Conservation (phyloP, 2,113 vertebrate genomes). For the Copsychus sechellarum region DNA sequence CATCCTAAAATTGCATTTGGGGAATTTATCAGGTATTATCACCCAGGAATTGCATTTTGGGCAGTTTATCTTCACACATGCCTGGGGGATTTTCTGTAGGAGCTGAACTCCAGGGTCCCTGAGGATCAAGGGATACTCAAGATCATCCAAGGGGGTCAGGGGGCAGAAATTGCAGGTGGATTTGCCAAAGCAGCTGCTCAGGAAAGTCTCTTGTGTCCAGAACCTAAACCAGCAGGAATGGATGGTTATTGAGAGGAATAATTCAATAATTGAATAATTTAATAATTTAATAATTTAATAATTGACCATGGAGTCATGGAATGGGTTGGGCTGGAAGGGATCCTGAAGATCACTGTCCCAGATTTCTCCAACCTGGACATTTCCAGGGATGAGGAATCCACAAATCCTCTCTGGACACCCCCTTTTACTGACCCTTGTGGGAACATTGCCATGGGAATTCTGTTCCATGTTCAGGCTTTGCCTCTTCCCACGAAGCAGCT, state of each 20-base stretch:
- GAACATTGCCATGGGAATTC: not conserved
- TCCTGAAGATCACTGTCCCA: not conserved
- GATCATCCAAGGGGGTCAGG: not conserved
- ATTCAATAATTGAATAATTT: not conserved
- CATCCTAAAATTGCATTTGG: not conserved
- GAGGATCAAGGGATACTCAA: not conserved
- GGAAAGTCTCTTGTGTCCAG: not conserved
- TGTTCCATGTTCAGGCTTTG: not conserved
- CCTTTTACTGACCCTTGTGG: not conserved
- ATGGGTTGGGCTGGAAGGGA: not conserved
- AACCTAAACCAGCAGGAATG: not conserved
- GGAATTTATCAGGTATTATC: not conserved
- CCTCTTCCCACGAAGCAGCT: not conserved
- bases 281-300: too few relatives aligned
- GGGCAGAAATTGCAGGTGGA: not conserved
- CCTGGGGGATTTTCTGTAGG: not conserved
- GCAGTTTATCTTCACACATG: fast-evolving
- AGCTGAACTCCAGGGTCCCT: not conserved
- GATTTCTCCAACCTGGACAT: not conserved
- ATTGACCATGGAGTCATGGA: not conserved
- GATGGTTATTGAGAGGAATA: not conserved
- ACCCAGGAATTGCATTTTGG: not conserved
- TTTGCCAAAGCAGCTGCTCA: not conserved
- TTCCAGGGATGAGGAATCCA: not conserved
- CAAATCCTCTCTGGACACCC: not conserved